phyloP scores from a whole-genome alignment of 1,140 invertebrate species.

The Cotesia chilonis region DNA sequence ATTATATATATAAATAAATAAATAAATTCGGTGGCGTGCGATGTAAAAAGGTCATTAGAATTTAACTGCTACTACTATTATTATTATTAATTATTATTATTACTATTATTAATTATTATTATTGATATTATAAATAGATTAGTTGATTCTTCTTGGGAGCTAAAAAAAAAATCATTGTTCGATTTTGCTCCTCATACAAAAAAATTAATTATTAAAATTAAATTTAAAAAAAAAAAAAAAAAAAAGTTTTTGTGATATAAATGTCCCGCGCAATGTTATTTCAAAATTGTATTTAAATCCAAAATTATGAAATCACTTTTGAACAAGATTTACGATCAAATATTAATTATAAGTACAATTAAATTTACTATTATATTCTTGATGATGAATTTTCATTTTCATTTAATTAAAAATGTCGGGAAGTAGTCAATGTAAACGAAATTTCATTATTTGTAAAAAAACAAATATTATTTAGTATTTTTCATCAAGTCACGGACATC shows the following conservation, averaged over 20 bases:
- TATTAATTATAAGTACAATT: slow-evolving; percentile 1
- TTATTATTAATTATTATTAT: no score
- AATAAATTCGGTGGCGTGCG: slow-evolving; percentile 29
- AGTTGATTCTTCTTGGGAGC: slow-evolving; percentile 33
- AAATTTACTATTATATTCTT: neutral
- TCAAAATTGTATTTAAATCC: slow-evolving; percentile 15
- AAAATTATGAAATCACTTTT: slow-evolving; percentile 23
- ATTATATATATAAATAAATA: slow-evolving; percentile 28
- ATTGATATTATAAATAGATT: slow-evolving; percentile 23
- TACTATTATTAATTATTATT: no score
- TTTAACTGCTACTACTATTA: slow-evolving; percentile 28
- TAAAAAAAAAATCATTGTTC: slow-evolving; percentile 11
- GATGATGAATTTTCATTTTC: neutral
- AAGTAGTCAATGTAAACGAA: no score
- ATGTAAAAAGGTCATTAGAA: slow-evolving; percentile 41
- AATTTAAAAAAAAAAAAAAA: slow-evolving; percentile 21
- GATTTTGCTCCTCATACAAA: slow-evolving; percentile 5
- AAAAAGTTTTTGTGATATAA: slow-evolving; percentile 40
- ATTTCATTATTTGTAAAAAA: neutral
- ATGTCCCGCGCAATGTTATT: slow-evolving; percentile 38
- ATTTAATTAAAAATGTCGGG: no score
- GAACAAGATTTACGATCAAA: slow-evolving; percentile 28
- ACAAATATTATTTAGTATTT: neutral
- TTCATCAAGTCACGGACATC: neutral
- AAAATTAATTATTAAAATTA: slow-evolving; percentile 25